These are phyloP conservation scores for Platalea minor DNA, from an alignment of 2,797 vertebrate species.

Conservation along the genomic window DNA sequence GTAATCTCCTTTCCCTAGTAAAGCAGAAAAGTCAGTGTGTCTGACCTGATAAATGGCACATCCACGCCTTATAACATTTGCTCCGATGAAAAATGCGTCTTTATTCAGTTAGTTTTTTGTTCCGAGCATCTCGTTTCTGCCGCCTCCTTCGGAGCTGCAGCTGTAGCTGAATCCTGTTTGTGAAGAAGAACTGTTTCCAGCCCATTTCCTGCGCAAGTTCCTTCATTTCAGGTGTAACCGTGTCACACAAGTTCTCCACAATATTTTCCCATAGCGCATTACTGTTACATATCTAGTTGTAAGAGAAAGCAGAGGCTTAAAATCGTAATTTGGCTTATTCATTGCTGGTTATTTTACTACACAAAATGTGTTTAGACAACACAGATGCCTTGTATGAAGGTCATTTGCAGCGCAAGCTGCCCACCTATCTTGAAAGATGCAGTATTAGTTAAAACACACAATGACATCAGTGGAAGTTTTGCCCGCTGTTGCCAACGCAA, in stretches of 20 bases:
- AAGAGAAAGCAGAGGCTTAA: not conserved
- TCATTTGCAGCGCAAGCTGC: not conserved
- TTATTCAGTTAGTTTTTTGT: not conserved
- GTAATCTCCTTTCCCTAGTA: not conserved
- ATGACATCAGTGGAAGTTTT: not conserved
- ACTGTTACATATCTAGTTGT: slow-evolving; percentile 76
- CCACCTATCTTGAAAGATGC: not conserved
- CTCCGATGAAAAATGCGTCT: not conserved
- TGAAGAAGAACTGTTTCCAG: slow-evolving; percentile 85
- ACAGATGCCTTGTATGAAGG: not conserved
- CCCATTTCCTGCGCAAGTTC: slow-evolving; percentile 77
- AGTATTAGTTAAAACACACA: not conserved
- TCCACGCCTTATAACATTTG: not conserved
- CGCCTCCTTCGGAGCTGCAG: slow-evolving; percentile 76
- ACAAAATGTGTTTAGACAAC: not conserved
- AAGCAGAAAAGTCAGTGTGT: not conserved
- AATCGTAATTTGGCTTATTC: not conserved
- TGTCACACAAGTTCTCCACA: slow-evolving; percentile 67
- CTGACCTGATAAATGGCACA: not conserved
- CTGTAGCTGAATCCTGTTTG: slow-evolving; percentile 83
- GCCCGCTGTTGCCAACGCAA: not conserved
- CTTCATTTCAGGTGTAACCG: slow-evolving; percentile 75
- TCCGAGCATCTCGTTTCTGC: not conserved
- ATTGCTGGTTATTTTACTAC: not conserved
- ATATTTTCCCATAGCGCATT: slow-evolving; percentile 81